phyloP scores from a whole-genome alignment of 1,140 invertebrate genomes.

The Drosophila lacertosa region DNA sequence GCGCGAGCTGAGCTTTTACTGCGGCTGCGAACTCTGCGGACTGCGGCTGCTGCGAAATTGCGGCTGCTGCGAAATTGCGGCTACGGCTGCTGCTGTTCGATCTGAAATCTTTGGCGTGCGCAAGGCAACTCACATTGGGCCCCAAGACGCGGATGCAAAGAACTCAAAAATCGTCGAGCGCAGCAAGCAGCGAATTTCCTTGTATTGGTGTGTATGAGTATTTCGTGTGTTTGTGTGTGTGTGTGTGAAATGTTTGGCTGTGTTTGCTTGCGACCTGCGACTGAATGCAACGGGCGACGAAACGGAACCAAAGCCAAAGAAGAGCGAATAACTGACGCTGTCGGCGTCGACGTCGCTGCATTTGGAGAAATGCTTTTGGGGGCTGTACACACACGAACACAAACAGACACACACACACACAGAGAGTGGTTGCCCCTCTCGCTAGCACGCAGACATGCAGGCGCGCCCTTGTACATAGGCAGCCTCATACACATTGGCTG shows the following conservation, averaged over 20 bases:
- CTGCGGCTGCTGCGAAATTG: slow-evolving; percentile 27
- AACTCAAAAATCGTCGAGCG: slow-evolving; percentile 69
- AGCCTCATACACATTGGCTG: slow-evolving; percentile 79
- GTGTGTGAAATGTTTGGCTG: slow-evolving; percentile 55
- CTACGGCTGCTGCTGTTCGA: slow-evolving; percentile 63
- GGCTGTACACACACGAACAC: slow-evolving; percentile 53
- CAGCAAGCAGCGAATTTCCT: slow-evolving; percentile 31
- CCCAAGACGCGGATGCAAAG: slow-evolving; percentile 79
- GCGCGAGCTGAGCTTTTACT: slow-evolving; percentile 58
- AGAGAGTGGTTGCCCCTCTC: slow-evolving; percentile 31
- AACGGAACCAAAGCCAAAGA: slow-evolving; percentile 54
- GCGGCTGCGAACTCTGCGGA: too few species aligned
- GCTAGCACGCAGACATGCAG: slow-evolving; percentile 50
- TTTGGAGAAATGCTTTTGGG: slow-evolving; percentile 76
- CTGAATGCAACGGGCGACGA: slow-evolving; percentile 57
- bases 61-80: slow-evolving; percentile 20
- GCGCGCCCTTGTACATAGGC: slow-evolving; percentile 67
- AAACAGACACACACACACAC: slow-evolving; percentile 16
- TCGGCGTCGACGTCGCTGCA: slow-evolving; percentile 59
- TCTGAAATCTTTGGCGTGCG: slow-evolving; percentile 80
- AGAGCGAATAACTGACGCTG: slow-evolving; percentile 55
- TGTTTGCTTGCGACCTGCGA: slow-evolving; percentile 49
- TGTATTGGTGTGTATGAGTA: slow-evolving; percentile 18
- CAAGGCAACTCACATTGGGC: slow-evolving; percentile 76
- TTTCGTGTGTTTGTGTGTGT: slow-evolving; percentile 10